Conservation (phyloP, 2,113 vertebrate genomes). For the Bos indicus region DNA sequence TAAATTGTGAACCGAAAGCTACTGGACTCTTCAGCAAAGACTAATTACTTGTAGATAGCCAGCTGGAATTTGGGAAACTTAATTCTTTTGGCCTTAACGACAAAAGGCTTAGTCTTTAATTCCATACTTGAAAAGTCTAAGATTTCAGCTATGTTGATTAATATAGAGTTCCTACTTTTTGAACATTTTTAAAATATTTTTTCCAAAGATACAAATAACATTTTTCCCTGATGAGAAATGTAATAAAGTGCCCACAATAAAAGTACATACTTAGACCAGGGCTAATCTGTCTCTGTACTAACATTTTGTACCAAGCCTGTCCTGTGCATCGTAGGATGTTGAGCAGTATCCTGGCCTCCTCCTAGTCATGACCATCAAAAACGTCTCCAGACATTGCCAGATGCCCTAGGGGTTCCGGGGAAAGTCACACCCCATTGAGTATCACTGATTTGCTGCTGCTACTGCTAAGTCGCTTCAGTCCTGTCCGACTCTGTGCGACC, state of each 20-base stretch:
- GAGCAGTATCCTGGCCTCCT: background rate
- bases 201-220: constrained; percentile 5
- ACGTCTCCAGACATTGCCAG: background rate
- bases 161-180: background rate
- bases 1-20: background rate
- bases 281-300: background rate
- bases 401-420: background rate
- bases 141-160: background rate
- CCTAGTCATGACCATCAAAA: background rate
- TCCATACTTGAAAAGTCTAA: background rate
- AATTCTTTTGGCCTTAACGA: background rate
- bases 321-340: background rate
- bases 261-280: background rate
- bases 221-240: background rate
- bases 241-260: background rate
- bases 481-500: no score
- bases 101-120: background rate
- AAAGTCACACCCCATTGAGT: background rate
- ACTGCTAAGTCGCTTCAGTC: no score
- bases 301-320: background rate
- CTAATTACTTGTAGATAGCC: background rate
- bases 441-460: background rate
- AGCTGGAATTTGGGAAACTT: background rate
- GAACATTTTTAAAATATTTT: background rate
- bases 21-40: background rate